Percentiles rank a stretch among this genome's conserved stretches.
These are phyloP conservation scores for Ormyrus pomaceus DNA, from an alignment of 2,888 invertebrate genomes.

Conservation along the genomic window DNA sequence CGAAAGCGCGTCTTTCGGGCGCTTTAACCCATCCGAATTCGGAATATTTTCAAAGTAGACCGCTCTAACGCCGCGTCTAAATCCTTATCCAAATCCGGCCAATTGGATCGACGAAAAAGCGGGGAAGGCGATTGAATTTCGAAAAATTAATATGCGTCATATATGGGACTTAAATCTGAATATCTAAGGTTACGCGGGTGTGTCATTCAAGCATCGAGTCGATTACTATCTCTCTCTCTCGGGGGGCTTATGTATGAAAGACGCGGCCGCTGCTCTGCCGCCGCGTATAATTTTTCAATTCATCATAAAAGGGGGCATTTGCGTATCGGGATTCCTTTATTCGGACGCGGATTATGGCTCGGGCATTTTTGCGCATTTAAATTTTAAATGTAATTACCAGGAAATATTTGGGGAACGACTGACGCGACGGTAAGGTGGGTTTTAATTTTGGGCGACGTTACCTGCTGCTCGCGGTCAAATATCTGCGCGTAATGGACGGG, in stretches of 20 bases:
- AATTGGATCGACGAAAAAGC: constrained; percentile 28
- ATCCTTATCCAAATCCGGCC: constrained; percentile 28
- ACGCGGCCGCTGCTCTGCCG: neutral
- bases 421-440: too few relatives aligned
- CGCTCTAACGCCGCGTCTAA: too few relatives aligned
- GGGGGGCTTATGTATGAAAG: neutral
- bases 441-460: too few relatives aligned
- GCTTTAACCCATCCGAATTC: too few relatives aligned
- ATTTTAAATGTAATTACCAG: too few relatives aligned
- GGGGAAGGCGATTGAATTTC: constrained; percentile 28
- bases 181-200: constrained; percentile 8
- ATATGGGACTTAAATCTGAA: constrained; percentile 21
- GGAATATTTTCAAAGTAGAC: too few relatives aligned
- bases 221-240: constrained; percentile 2
- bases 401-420: too few relatives aligned
- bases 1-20: too few relatives aligned
- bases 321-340: neutral
- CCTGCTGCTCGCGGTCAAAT: too few relatives aligned
- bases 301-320: constrained; percentile 19
- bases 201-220: neutral
- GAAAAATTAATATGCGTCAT: constrained; percentile 29
- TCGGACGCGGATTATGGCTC: too few relatives aligned
- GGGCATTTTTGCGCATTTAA: too few relatives aligned
- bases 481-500: too few relatives aligned
- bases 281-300: constrained; percentile 27